These are phyloP conservation scores for Lerema accius DNA, from an alignment of 1,140 invertebrate genomes.

Conservation along the genomic window DNA sequence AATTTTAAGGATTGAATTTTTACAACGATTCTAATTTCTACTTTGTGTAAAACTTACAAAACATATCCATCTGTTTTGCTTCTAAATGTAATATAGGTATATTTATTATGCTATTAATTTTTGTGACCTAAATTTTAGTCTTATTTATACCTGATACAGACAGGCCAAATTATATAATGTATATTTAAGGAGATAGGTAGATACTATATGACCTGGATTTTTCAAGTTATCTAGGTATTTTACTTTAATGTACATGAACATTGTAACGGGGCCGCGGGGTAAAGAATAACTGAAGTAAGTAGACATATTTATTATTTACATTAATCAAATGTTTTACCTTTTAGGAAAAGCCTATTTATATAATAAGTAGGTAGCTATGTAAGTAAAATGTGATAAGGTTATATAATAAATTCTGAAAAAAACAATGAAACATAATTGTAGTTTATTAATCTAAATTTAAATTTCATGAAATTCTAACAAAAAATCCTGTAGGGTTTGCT, in stretches of 20 bases:
- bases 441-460: constrained; percentile 8
- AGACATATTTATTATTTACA: constrained; percentile 14
- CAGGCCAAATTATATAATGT: constrained; percentile 17
- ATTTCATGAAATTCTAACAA: constrained; percentile 15
- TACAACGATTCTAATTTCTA: constrained; percentile 13
- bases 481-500: constrained; percentile 20
- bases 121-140: background rate
- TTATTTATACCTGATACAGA: background rate
- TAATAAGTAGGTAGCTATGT: constrained; percentile 39
- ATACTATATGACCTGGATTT: too few species aligned
- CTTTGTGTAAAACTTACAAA: constrained; percentile 38
- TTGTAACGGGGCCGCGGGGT: background rate
- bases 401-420: constrained; percentile 13
- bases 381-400: constrained; percentile 40
- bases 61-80: constrained; percentile 37
- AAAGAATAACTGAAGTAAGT: constrained; percentile 3
- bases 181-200: background rate
- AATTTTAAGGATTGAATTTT: constrained; percentile 20
- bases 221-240: too few species aligned
- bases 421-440: constrained; percentile 10
- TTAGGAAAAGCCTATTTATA: constrained; percentile 31
- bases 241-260: background rate
- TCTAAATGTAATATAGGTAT: too few species aligned
- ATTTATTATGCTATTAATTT: constrained; percentile 4
- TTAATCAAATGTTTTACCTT: constrained; percentile 9